These are phyloP conservation scores for Acomys russatus DNA, from an alignment of 2,797 vertebrate species.

Conservation along the genomic window DNA sequence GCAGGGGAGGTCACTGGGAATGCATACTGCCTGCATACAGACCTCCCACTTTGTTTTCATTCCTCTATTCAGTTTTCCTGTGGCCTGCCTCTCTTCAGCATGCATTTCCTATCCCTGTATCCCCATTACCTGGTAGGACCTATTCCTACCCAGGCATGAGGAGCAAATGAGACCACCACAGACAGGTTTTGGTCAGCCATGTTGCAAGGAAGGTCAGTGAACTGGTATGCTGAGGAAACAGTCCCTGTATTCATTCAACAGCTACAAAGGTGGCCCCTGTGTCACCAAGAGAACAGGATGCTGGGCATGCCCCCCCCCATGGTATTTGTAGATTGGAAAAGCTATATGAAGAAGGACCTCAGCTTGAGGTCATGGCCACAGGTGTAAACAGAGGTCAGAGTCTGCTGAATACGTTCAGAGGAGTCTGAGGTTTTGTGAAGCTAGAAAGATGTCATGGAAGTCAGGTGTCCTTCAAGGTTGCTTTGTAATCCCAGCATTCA, in stretches of 20 bases:
- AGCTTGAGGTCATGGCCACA: accelerated
- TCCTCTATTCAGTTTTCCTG: neutral
- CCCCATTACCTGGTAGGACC: neutral
- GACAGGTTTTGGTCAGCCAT: neutral
- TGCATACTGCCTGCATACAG: neutral
- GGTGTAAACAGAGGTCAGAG: neutral
- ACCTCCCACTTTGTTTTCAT: too few relatives aligned
- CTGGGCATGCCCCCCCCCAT: accelerated
- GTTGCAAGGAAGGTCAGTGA: neutral
- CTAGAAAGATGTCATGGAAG: neutral
- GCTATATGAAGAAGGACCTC: neutral
- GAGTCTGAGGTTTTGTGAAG: neutral
- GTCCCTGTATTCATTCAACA: neutral
- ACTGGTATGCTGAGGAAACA: neutral
- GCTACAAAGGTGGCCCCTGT: neutral
- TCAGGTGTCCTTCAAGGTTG: neutral
- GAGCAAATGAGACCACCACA: neutral
- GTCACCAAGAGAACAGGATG: neutral
- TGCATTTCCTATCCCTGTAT: neutral
- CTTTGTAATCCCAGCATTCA: neutral
- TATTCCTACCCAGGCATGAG: neutral
- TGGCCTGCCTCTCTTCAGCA: neutral
- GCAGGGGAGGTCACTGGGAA: neutral
- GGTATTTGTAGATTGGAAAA: neutral
- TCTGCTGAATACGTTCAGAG: neutral